A percentile compares a stretch with the other conserved stretches of the same genome.
Evolutionary conservation across 2,113 vertebrate genomes (phyloP).

Genomic region (Spermophilus dauricus): DNA sequence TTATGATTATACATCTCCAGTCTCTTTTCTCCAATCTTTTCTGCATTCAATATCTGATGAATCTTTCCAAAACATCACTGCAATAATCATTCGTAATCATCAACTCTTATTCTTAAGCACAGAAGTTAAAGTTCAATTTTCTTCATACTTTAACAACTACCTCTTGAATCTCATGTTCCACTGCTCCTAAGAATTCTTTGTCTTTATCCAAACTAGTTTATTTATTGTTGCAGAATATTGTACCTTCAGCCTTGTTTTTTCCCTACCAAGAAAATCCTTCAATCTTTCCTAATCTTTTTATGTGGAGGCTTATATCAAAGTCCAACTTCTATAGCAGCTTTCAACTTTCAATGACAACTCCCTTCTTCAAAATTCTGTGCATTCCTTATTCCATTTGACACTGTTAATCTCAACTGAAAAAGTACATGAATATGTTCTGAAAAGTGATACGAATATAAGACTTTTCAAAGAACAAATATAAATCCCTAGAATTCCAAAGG

Average conservation of each 20-base stretch:
- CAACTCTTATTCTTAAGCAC: slow-evolving; percentile 16
- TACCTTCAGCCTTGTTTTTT: neutral
- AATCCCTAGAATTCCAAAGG: neutral
- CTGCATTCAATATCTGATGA: neutral
- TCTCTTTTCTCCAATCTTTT: neutral
- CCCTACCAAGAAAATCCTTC: neutral
- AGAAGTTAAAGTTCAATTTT: neutral
- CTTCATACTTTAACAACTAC: neutral
- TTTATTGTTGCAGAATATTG: neutral
- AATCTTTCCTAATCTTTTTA: neutral
- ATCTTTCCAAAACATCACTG: neutral
- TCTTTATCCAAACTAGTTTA: neutral
- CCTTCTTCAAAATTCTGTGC: neutral
- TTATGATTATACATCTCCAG: neutral
- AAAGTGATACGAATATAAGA: neutral
- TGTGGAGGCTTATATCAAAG: neutral
- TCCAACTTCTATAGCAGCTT: neutral
- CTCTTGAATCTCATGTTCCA: neutral
- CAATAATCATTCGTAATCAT: neutral
- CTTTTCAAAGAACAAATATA: neutral
- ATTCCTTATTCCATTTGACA: neutral
- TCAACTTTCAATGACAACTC: neutral
- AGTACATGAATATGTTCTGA: neutral
- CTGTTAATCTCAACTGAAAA: neutral
- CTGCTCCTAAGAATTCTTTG: neutral